phyloP scores from a whole-genome alignment of 2,888 invertebrate species.

The Chorisops tibialis region DNA sequence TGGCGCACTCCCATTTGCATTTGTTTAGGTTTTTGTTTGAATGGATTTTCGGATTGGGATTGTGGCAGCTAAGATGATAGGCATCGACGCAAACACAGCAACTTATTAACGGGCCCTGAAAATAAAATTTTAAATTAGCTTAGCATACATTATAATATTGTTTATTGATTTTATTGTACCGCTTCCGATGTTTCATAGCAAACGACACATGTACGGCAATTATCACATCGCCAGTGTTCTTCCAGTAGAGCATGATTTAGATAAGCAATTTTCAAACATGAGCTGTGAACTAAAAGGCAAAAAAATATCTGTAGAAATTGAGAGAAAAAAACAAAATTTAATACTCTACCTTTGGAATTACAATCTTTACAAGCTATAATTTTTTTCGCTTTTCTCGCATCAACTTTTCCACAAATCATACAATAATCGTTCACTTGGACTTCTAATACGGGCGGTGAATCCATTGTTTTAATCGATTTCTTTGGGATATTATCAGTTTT shows the following conservation, averaged over 20 bases:
- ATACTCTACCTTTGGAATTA: slow-evolving; percentile 21
- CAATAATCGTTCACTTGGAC: slow-evolving; percentile 19
- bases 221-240: slow-evolving; percentile 76
- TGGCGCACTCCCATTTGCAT: slow-evolving; percentile 69
- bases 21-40: slow-evolving; percentile 59
- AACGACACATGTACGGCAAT: slow-evolving; percentile 81
- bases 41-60: slow-evolving; percentile 56
- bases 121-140: not conserved
- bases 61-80: slow-evolving; percentile 78
- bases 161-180: slow-evolving; percentile 50
- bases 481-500: not conserved
- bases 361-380: slow-evolving; percentile 28
- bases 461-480: not conserved
- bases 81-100: slow-evolving; percentile 83
- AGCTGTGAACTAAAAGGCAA: slow-evolving; percentile 60
- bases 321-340: not conserved
- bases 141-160: not conserved
- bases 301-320: not conserved
- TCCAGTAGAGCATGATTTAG: slow-evolving; percentile 58
- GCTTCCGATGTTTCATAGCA: slow-evolving; percentile 76
- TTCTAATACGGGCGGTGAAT: not conserved
- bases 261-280: slow-evolving; percentile 66
- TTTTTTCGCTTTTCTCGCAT: slow-evolving; percentile 17
- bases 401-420: slow-evolving; percentile 30
- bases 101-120: slow-evolving; percentile 67